phyloP scores from a whole-genome alignment of 1,140 invertebrate genomes.

The Schlechtendalia chinensis region DNA sequence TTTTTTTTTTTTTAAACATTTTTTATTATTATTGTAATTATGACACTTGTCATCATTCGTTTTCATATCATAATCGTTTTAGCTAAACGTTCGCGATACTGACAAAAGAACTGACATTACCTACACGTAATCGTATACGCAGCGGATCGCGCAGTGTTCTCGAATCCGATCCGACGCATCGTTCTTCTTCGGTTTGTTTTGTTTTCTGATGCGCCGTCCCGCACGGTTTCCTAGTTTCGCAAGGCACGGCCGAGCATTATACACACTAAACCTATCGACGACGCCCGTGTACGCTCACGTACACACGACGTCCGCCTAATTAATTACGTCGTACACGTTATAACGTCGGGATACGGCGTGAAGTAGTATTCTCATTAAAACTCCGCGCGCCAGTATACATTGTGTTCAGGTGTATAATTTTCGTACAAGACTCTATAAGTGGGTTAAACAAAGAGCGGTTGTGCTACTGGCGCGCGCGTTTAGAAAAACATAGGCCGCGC shows the following conservation, averaged over 20 bases:
- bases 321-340: neutral
- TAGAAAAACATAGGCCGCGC: neutral
- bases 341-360: constrained; percentile 3
- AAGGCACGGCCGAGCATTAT: neutral
- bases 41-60: too few species aligned
- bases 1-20: too few species aligned
- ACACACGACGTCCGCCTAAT: constrained; percentile 16
- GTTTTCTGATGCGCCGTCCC: neutral
- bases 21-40: too few species aligned
- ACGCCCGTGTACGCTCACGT: neutral
- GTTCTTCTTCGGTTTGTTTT: constrained; percentile 9
- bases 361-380: constrained; percentile 17
- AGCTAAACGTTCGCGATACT: too few species aligned
- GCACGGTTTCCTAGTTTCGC: constrained; percentile 37
- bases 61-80: too few species aligned
- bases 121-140: constrained; percentile 7
- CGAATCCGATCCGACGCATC: neutral
- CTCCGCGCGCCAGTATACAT: neutral
- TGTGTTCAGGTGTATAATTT: neutral
- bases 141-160: neutral
- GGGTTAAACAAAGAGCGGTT: neutral
- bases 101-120: too few species aligned
- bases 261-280: neutral
- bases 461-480: neutral
- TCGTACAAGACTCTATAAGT: neutral